A percentile compares a stretch with the other conserved stretches of the same genome.
These are phyloP conservation scores for Poeciliopsis occidentalis DNA, from an alignment of 2,113 vertebrate genomes.

Conservation along the genomic window DNA sequence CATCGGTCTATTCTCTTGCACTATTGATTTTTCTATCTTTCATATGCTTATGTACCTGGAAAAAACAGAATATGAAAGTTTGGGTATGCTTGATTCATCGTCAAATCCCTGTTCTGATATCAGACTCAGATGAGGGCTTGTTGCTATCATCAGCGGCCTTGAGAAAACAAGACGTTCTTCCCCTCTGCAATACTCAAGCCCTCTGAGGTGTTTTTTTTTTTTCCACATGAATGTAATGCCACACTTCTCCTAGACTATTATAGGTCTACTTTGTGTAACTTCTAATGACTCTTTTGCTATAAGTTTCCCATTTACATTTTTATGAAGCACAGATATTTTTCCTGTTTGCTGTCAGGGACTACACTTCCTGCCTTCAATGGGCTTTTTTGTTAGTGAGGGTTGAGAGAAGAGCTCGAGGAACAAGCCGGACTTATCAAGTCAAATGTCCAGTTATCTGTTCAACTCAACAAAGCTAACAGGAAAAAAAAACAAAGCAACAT, in stretches of 20 bases:
- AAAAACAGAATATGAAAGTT: slow-evolving; percentile 68
- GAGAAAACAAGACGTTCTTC: slow-evolving; percentile 61
- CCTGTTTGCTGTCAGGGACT: not conserved
- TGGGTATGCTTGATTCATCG: slow-evolving; percentile 40
- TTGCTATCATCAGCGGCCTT: slow-evolving; percentile 67
- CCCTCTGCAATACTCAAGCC: slow-evolving; percentile 34
- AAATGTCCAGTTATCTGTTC: slow-evolving; percentile 15
- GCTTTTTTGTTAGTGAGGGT: not conserved
- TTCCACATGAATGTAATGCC: slow-evolving; percentile 43
- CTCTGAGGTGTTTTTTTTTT: slow-evolving; percentile 62
- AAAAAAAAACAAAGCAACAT: slow-evolving; percentile 33
- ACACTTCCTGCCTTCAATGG: slow-evolving; percentile 25
- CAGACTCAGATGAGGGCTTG: slow-evolving; percentile 53
- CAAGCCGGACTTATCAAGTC: slow-evolving; percentile 36
- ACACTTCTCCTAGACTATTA: slow-evolving; percentile 36
- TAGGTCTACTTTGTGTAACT: slow-evolving; percentile 14
- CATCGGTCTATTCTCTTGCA: slow-evolving; percentile 39
- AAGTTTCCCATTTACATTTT: not conserved
- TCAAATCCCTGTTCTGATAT: slow-evolving; percentile 57
- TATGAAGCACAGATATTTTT: not conserved
- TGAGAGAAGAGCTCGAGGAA: not conserved
- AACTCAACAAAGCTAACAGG: slow-evolving; percentile 16
- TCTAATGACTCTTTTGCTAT: slow-evolving; percentile 10
- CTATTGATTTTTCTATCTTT: slow-evolving; percentile 74
- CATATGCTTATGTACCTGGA: slow-evolving; percentile 68